Evolutionary conservation across 2,113 vertebrate genomes (phyloP), one percentile per base, ranked within the genome.

Genomic region (Sialia sialis): DNA sequence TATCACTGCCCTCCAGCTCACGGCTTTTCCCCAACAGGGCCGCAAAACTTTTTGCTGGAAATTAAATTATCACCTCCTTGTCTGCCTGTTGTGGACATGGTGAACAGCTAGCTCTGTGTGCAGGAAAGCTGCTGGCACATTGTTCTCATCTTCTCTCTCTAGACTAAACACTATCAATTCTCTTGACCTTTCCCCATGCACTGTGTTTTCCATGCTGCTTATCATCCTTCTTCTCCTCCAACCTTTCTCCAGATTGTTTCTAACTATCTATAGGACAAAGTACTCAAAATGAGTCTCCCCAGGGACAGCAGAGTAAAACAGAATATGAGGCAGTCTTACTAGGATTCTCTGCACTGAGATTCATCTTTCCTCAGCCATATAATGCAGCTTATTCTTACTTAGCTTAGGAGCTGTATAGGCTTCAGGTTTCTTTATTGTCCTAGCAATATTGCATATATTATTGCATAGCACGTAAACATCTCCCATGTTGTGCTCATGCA

Each of bases 141-240:
- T 66, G 32, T 49, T 87, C 84, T 82, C 5, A 2, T 64, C 66
- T 63, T 85, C 41, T 64, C 12, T 73, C 79, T 69, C 62, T 77
- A 93, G 85, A 84, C 82, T 93, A 94, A 96, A 95, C 72, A 91
- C 38, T 79, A 62, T 5, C 51, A 73, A 18, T 78, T 91, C 20
- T 89, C 43, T 78, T 84, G 72, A 87, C 63, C 46, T 83, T 87
- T 77, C 67, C 29, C 79, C 49, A 62, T 43, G 38, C 2, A 1
- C 17, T 41, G 17, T 49, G 67, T 83, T 96, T 94, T 91, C 59
- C 51, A 62, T 51, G 79, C 8, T 62, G 54, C 27, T 89, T 87
- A 68, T 13, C 36, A 46, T 54, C 87, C 44, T 78, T 82, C 38
- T 90, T 54, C 52, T 90, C 9, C 32, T 94, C 77, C 80, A 84